A percentile compares a stretch with the other conserved stretches of the same genome.
Evolutionary conservation across 1,140 invertebrate species (phyloP).

Genomic region (Cherax quadricarinatus): DNA sequence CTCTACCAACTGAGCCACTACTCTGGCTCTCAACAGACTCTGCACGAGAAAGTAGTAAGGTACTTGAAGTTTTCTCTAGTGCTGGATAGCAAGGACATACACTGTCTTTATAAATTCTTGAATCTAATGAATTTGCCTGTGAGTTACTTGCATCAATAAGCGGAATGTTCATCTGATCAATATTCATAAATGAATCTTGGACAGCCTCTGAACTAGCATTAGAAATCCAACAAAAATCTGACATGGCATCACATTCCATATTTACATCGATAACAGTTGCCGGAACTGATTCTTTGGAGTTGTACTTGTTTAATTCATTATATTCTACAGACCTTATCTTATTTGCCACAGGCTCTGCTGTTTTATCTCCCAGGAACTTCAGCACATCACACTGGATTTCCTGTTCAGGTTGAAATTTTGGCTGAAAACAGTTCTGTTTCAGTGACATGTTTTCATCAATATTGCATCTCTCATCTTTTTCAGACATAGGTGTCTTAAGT

Average conservation of each 20-base stretch:
- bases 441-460: neutral
- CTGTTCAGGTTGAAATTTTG: neutral
- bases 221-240: neutral
- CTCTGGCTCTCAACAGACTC: slow-evolving; percentile 24
- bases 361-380: neutral
- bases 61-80: neutral
- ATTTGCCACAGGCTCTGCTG: neutral
- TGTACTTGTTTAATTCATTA: neutral
- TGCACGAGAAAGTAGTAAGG: neutral
- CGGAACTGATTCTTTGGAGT: neutral
- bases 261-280: neutral
- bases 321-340: neutral
- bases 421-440: neutral
- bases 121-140: neutral
- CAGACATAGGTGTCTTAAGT: neutral
- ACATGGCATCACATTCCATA: neutral
- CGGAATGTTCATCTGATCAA: slow-evolving; percentile 9
- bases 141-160: slow-evolving; percentile 13
- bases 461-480: neutral
- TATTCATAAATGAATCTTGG: slow-evolving; percentile 24
- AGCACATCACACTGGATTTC: neutral
- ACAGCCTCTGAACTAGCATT: neutral
- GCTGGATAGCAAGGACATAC: neutral
- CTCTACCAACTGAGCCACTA: slow-evolving; percentile 4
- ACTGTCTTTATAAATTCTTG: neutral